A percentile compares a stretch with the other conserved stretches of the same genome.
Evolutionary conservation across 2,797 vertebrate species (phyloP).

Genomic region (Kryptolebias ocellatus): DNA sequence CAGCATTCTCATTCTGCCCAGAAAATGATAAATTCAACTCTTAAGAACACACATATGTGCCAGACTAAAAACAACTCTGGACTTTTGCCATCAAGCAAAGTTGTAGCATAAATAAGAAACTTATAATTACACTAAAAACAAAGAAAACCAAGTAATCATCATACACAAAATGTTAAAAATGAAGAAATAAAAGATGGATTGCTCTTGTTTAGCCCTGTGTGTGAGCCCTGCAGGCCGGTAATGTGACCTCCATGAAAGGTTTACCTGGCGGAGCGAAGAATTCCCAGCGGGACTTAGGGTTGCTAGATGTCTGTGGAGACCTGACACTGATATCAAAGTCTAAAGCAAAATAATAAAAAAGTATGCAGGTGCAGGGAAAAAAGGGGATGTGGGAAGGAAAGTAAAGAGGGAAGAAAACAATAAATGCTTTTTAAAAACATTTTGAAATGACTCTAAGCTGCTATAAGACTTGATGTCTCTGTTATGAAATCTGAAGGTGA

Average conservation of each 20-base stretch:
- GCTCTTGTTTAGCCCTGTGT: constrained; percentile 19
- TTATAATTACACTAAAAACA: constrained; percentile 11
- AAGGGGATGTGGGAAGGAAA: constrained; percentile 52
- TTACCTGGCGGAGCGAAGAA: constrained; percentile 96
- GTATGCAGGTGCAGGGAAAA: constrained; percentile 72
- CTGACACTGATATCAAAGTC: constrained; percentile 82
- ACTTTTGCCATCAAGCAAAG: background rate
- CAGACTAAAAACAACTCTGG: no score
- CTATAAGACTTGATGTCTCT: no score
- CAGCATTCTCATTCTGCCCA: background rate
- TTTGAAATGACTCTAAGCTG: background rate
- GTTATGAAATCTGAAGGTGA: no score
- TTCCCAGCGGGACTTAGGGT: constrained; percentile 88
- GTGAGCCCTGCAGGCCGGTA: constrained; percentile 22
- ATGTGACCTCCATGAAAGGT: constrained; percentile 63
- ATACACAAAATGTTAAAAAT: constrained; percentile 25
- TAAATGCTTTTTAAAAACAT: background rate
- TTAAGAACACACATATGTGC: no score
- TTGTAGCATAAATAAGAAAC: constrained; percentile 13
- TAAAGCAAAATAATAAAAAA: constrained; percentile 73
- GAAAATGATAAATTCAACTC: background rate
- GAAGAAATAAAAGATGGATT: constrained; percentile 2
- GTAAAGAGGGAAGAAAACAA: constrained; percentile 23
- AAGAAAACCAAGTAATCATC: background rate
- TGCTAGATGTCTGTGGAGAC: constrained; percentile 86